A percentile compares a stretch with the other conserved stretches of the same genome.
Evolutionary conservation across 2,797 vertebrate species (phyloP).

Genomic region (Pseudochromis fuscus): DNA sequence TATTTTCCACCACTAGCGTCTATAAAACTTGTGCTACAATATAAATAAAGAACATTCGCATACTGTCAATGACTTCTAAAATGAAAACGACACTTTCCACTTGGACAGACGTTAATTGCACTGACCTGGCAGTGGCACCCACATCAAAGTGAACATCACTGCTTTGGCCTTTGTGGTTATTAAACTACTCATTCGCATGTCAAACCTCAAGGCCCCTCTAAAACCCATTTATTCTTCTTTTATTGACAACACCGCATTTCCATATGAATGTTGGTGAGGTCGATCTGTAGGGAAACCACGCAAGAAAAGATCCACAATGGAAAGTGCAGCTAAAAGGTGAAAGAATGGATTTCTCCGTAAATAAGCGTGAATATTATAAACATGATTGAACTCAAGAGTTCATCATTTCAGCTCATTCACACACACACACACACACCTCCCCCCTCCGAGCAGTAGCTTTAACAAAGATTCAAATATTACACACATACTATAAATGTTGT

Average conservation of each 20-base stretch:
- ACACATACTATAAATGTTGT: not conserved
- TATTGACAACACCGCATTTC: constrained; percentile 28
- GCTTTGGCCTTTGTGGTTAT: constrained; percentile 1
- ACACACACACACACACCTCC: no score
- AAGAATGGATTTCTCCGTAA: constrained; percentile 5
- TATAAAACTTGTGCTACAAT: not conserved
- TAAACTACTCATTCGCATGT: constrained; percentile 13
- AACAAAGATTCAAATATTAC: not conserved
- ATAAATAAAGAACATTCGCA: not conserved
- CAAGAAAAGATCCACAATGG: not conserved
- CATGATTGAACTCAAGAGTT: constrained; percentile 12
- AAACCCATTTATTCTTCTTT: constrained; percentile 23
- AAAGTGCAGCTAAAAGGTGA: constrained; percentile 5
- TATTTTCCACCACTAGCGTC: not conserved
- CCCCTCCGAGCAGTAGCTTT: no score
- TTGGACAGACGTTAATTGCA: constrained; percentile 16
- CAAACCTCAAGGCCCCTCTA: constrained; percentile 5
- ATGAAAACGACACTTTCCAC: constrained; percentile 15
- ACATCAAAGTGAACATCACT: constrained; percentile 4
- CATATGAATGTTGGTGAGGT: constrained; percentile 16
- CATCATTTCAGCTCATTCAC: constrained; percentile 4
- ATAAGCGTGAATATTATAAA: constrained; percentile 12
- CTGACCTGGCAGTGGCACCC: constrained; percentile 1
- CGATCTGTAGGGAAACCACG: constrained; percentile 3
- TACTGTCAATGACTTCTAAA: not conserved